Conservation (phyloP, 2,797 vertebrate species). For the Serranus cabrilla region DNA sequence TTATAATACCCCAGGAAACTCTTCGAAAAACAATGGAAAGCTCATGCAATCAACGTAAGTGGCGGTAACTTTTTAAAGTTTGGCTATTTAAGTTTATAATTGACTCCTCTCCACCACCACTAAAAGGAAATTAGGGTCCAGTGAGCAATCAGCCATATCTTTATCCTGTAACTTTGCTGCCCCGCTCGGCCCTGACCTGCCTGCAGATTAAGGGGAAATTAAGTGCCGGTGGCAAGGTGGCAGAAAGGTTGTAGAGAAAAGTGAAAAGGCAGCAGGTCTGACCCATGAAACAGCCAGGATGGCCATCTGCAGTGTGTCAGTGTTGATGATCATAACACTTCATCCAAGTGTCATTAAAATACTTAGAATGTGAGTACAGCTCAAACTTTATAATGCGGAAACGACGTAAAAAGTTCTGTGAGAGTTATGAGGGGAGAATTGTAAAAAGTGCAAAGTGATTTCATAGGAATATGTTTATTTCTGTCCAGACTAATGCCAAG, state of each 20-base stretch:
- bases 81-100: constrained; percentile 68
- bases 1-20: constrained; percentile 63
- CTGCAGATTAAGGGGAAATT: constrained; percentile 55
- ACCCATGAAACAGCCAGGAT: background rate
- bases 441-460: background rate
- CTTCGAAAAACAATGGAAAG: constrained; percentile 58
- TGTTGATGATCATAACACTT: background rate
- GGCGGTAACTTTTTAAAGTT: constrained; percentile 57
- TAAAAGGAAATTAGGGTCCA: constrained; percentile 57
- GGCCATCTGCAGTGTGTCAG: background rate
- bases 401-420: background rate
- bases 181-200: constrained; percentile 41
- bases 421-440: background rate
- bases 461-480: background rate
- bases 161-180: constrained; percentile 35
- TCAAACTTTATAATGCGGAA: background rate
- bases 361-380: background rate
- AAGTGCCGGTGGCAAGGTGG: constrained; percentile 45
- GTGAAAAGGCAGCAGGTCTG: constrained; percentile 31
- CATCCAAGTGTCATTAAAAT: background rate
- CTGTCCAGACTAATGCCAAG: too few species aligned
- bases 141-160: constrained; percentile 56
- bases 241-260: constrained; percentile 15
- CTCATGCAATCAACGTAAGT: constrained; percentile 62
- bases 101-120: constrained; percentile 47